A percentile compares a stretch with the other conserved stretches of the same genome.
Conservation (phyloP, 2,797 vertebrate genomes). For the Lacerta agilis region DNA sequence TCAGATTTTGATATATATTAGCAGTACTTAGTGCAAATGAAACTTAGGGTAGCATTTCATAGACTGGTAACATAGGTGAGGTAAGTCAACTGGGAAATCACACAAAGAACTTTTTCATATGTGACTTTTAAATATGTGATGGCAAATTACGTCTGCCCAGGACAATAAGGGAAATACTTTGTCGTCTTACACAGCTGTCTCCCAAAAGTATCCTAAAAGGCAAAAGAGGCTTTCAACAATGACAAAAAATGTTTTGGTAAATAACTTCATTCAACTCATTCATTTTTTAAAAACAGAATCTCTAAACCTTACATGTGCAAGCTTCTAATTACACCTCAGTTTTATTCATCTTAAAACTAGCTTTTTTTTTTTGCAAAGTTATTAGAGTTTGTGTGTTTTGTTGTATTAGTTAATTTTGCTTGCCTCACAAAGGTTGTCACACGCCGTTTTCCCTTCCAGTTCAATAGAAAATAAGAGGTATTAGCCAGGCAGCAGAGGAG, state of each 20-base stretch:
- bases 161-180: background rate
- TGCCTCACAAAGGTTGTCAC: accelerated
- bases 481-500: background rate
- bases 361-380: background rate
- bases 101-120: background rate
- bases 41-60: background rate
- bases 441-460: background rate
- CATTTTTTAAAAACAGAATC: background rate
- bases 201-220: background rate
- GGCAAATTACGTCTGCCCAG: background rate
- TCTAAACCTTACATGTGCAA: background rate
- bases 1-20: background rate
- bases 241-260: background rate
- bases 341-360: background rate
- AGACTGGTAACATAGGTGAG: background rate
- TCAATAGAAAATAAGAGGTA: background rate
- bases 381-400: background rate
- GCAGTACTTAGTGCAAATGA: background rate
- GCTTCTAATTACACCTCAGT: background rate
- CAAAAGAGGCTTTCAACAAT: background rate
- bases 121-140: background rate
- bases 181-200: background rate
- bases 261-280: background rate
- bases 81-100: background rate
- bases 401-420: background rate